Conservation (phyloP, 1,140 invertebrate species). For the Oncopeltus fasciatus region DNA sequence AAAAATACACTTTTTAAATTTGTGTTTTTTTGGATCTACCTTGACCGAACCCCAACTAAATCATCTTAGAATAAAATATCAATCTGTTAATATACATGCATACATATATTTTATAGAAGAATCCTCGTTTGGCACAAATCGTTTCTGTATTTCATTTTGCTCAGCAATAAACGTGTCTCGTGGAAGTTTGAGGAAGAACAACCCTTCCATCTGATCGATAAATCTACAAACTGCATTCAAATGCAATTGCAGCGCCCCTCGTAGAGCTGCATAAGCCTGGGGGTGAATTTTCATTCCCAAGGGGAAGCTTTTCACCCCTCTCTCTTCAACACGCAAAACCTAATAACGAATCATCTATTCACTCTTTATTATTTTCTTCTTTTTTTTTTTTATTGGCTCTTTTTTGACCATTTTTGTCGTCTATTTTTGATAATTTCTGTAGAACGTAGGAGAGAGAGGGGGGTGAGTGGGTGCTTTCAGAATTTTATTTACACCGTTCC, state of each 20-base stretch:
- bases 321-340: neutral
- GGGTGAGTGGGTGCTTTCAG: neutral
- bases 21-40: too few species aligned
- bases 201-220: neutral
- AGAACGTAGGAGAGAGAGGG: neutral
- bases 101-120: too few species aligned
- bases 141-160: too few species aligned
- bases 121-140: too few species aligned
- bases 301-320: neutral
- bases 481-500: constrained; percentile 2
- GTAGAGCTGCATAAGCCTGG: neutral
- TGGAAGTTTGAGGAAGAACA: too few species aligned
- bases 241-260: neutral
- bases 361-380: neutral
- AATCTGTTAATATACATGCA: too few species aligned
- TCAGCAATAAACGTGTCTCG: too few species aligned
- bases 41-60: too few species aligned
- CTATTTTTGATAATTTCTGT: neutral
- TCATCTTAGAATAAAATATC: too few species aligned
- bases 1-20: too few species aligned
- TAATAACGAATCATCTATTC: constrained; percentile 8
- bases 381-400: neutral
- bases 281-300: constrained; percentile 1
- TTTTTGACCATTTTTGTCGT: neutral
- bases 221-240: neutral